A percentile compares a stretch with the other conserved stretches of the same genome.
Conservation (phyloP, 2,113 vertebrate genomes). For the Cyphomyrus discorhynchus region DNA sequence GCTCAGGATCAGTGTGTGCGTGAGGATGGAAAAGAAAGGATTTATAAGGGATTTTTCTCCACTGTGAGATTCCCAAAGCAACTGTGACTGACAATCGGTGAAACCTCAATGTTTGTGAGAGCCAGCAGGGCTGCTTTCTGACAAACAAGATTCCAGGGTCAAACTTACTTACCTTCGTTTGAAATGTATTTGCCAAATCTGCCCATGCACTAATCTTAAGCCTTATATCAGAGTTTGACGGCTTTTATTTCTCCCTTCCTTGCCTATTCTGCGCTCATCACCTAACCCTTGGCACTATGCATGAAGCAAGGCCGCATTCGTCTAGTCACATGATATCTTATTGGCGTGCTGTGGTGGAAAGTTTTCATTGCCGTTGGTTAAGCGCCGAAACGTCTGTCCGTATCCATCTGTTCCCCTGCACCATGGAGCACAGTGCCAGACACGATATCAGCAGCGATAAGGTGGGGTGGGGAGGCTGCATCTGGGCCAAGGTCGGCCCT, state of each 20-base stretch:
- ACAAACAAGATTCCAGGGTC: slow-evolving; percentile 2
- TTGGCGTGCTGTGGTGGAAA: background rate
- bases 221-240: background rate
- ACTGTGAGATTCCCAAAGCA: background rate
- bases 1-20: background rate
- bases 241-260: background rate
- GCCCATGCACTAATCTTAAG: background rate
- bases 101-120: slow-evolving; percentile 12
- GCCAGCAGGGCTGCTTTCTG: slow-evolving; percentile 11
- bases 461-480: background rate
- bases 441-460: background rate
- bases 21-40: background rate
- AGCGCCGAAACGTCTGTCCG: background rate
- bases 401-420: background rate
- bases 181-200: background rate
- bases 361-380: background rate
- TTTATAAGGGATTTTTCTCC: background rate
- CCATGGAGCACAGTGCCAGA: background rate
- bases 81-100: slow-evolving; percentile 28
- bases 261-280: background rate
- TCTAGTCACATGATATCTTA: background rate
- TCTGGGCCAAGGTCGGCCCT: background rate
- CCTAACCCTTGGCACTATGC: background rate
- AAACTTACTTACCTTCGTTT: slow-evolving; percentile 18
- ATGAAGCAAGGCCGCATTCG: background rate